Conservation (phyloP, 2,888 invertebrate species). For the Aphidius colemani region DNA sequence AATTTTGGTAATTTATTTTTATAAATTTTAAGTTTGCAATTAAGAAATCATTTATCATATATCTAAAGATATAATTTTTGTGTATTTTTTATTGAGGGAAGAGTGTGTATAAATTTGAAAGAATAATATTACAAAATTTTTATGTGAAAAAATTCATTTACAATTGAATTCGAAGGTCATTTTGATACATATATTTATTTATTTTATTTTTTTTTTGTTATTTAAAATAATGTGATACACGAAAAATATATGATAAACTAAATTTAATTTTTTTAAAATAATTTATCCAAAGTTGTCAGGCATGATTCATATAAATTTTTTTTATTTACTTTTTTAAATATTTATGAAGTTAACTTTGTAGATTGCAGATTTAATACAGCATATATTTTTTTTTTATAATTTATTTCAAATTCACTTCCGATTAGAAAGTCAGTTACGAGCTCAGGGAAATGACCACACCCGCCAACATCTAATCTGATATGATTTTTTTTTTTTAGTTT, state of each 20-base stretch:
- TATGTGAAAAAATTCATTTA: too few species aligned
- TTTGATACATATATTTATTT: too few species aligned
- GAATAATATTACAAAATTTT: background rate
- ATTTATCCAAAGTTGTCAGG: background rate
- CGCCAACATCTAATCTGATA: background rate
- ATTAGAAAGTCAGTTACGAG: constrained; percentile 19
- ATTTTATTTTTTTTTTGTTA: background rate
- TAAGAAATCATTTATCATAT: too few species aligned
- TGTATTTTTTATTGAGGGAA: too few species aligned
- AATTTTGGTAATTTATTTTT: too few species aligned
- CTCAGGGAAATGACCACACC: constrained; percentile 18
- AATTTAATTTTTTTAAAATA: background rate
- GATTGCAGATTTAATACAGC: constrained; percentile 10
- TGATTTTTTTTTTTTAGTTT: constrained; percentile 3
- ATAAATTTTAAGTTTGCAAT: too few species aligned
- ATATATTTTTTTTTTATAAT: background rate
- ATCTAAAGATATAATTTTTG: too few species aligned
- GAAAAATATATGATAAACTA: background rate
- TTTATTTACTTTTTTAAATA: background rate
- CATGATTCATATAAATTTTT: background rate
- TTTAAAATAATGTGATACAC: background rate
- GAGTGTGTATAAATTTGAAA: too few species aligned
- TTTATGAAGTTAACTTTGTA: background rate
- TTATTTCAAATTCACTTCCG: constrained; percentile 17
- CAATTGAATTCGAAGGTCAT: too few species aligned